Base-by-base conservation (phyloP, 2,113 vertebrate genomes). In the Leptosomus discolor region DNA sequence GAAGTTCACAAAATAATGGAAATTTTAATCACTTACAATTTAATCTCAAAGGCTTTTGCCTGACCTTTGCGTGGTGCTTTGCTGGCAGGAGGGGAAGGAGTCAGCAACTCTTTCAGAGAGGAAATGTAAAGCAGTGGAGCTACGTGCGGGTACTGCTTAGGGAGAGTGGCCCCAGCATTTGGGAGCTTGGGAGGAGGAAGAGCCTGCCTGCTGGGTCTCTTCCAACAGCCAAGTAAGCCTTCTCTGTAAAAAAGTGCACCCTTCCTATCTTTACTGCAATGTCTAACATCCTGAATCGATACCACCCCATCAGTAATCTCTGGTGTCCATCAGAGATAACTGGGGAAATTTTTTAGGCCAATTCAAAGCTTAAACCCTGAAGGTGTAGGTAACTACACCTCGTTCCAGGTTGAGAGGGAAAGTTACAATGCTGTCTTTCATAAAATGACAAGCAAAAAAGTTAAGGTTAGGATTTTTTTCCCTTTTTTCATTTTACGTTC, bases 1-100 rank as follows among this genome's bases (percentile, higher is more conserved):
- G 88, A 88, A 94, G 92, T 97, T 96, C 95, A 86, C 85, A 92
- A 96, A 96, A 96, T 96, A 98, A 96, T 96, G 91, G 88, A 97
- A 96, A 91, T 96, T 96, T 96, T 97, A 97, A 97, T 97, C 95
- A 95, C 92, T 97, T 85, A 80, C 56, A 94, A 53, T 96, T 96
- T 96, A 96, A 98, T 97, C 91, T 97, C 82, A 56, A 76, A 95
- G 92, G 88, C n/a, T 95, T 97, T 96, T 97, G 37, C 77, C 48
- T 97, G 94, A 95, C 84, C 92, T 95, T 94, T 96, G 50, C 1
- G 0, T 92, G 77, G 34, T 91, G 67, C 74, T 94, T 34, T 84
- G 18, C 46, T 94, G 91, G 56, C 79, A 89, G 74, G 51, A 90
- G 61, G 67, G 65, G 41, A 85, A 77, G 79, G 91, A 93, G 64